Percentiles rank a stretch among this genome's conserved stretches.
Conservation (phyloP, 2,888 invertebrate genomes). For the Hypsopygia costalis region DNA sequence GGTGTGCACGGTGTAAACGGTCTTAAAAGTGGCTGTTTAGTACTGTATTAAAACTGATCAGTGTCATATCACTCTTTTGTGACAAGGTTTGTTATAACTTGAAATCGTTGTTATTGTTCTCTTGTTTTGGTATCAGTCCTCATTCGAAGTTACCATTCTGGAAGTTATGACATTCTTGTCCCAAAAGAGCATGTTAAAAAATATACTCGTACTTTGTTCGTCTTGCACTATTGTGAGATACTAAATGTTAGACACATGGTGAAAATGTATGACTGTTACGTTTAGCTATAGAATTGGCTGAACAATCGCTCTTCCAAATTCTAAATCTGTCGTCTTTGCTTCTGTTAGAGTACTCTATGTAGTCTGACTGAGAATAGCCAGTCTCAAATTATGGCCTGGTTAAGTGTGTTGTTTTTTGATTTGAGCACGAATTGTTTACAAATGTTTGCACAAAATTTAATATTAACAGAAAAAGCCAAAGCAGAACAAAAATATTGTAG, state of each 20-base stretch:
- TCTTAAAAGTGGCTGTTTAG: too few relatives aligned
- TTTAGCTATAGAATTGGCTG: conserved; percentile 10
- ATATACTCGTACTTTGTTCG: too few relatives aligned
- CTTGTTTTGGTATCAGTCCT: too few relatives aligned
- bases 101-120: too few relatives aligned
- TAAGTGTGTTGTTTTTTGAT: not conserved
- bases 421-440: not conserved
- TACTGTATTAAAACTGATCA: too few relatives aligned
- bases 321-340: conserved; percentile 13
- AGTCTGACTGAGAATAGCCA: not conserved
- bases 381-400: not conserved
- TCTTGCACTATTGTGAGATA: too few relatives aligned
- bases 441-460: not conserved
- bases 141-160: too few relatives aligned
- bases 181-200: too few relatives aligned
- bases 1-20: too few relatives aligned
- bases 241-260: not conserved
- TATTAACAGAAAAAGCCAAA: not conserved
- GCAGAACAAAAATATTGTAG: not conserved
- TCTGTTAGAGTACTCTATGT: conserved; percentile 3
- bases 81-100: too few relatives aligned
- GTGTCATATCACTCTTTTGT: too few relatives aligned
- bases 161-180: too few relatives aligned
- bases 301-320: conserved; percentile 11
- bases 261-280: not conserved